Conservation (phyloP, 1,140 invertebrate species). For the Trigoniulus corallinus region DNA sequence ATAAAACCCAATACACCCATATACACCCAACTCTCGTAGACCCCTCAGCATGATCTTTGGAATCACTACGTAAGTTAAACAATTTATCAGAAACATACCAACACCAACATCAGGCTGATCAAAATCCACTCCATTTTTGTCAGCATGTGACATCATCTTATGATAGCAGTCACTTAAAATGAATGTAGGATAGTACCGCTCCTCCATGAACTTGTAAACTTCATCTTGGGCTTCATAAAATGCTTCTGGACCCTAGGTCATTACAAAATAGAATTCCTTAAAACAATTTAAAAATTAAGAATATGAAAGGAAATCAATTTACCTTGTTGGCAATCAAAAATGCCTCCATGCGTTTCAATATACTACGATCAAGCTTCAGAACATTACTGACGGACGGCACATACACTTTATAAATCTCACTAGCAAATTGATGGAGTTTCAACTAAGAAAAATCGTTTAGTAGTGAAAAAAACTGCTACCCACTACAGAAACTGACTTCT, state of each 20-base stretch:
- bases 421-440: slow-evolving; percentile 2
- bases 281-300: not conserved
- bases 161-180: slow-evolving; percentile 69
- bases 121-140: slow-evolving; percentile 43
- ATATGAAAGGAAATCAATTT: slow-evolving; percentile 8
- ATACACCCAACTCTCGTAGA: too few species aligned
- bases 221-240: slow-evolving; percentile 71
- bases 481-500: slow-evolving; percentile 7
- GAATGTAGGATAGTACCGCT: slow-evolving; percentile 77
- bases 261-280: not conserved
- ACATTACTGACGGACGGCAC: slow-evolving; percentile 14
- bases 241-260: slow-evolving; percentile 52
- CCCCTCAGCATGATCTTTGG: too few species aligned
- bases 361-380: slow-evolving; percentile 20
- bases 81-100: too few species aligned
- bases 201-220: slow-evolving; percentile 57
- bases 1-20: too few species aligned
- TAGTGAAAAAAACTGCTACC: not conserved
- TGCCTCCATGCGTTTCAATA: slow-evolving; percentile 63
- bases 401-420: slow-evolving; percentile 3
- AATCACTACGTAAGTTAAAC: too few species aligned
- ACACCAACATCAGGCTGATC: not conserved
- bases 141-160: slow-evolving; percentile 33
- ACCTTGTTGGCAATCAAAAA: slow-evolving; percentile 65
- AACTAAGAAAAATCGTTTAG: not conserved